A percentile compares a stretch with the other conserved stretches of the same genome.
Evolutionary conservation across 2,113 vertebrate species (phyloP).

Genomic region (Dolichotis patagonum): DNA sequence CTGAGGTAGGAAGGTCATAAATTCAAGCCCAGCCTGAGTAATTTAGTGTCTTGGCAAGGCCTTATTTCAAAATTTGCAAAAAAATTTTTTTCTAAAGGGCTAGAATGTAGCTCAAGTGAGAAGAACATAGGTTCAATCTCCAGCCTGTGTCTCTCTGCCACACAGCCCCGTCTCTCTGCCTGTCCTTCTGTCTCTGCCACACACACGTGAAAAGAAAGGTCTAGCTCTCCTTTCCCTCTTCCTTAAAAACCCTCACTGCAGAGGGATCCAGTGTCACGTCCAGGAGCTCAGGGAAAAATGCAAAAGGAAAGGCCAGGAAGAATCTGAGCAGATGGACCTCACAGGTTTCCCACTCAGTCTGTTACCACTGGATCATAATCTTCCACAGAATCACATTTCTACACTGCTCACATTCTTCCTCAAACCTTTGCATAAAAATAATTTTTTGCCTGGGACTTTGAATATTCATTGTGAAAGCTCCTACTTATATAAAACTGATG

Average conservation of each 20-base stretch:
- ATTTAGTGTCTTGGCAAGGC: background rate
- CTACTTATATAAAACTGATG: background rate
- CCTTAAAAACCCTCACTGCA: background rate
- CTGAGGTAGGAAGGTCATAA: background rate
- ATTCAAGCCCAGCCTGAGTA: background rate
- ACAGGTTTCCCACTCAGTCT: background rate
- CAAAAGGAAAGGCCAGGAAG: background rate
- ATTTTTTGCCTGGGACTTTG: background rate
- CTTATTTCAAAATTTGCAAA: background rate
- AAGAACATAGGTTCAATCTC: background rate
- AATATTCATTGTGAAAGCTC: background rate
- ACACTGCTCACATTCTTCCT: background rate
- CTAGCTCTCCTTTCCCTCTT: background rate
- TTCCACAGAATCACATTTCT: background rate
- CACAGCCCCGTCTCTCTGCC: background rate
- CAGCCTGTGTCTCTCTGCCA: background rate
- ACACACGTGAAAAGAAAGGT: background rate
- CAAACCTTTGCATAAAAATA: background rate
- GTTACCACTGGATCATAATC: background rate
- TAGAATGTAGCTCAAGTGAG: background rate
- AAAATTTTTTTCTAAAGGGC: background rate
- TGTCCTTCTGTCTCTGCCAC: background rate
- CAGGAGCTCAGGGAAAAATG: background rate
- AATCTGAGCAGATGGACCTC: too few relatives aligned
- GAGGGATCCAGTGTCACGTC: rapidly evolving